phyloP scores from a whole-genome alignment of 2,888 invertebrate species.

The Aleiodes alternator region DNA sequence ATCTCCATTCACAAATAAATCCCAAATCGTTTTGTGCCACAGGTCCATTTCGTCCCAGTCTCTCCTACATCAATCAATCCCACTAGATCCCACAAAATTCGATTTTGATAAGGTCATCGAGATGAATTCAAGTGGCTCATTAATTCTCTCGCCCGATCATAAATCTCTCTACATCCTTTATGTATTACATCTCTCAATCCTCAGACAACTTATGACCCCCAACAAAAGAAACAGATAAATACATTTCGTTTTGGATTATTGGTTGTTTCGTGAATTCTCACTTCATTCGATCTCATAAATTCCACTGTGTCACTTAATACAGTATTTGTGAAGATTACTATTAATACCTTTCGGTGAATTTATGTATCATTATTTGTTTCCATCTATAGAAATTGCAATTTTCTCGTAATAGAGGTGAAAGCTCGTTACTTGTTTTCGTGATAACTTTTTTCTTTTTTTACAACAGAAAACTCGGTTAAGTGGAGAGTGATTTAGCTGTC shows the following conservation, averaged over 20 bases:
- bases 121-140: conserved; percentile 44
- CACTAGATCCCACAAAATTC: conserved; percentile 9
- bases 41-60: too few species aligned
- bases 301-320: too few species aligned
- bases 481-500: conserved; percentile 71
- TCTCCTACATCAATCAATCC: conserved; percentile 5
- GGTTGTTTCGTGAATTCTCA: neutral
- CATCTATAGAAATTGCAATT: conserved; percentile 62
- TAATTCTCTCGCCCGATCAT: conserved; percentile 42
- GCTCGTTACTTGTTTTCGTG: conserved; percentile 57
- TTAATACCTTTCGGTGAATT: conserved; percentile 63
- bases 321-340: conserved; percentile 31
- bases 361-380: conserved; percentile 63
- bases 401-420: conserved; percentile 73
- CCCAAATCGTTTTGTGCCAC: too few species aligned
- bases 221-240: conserved; percentile 7
- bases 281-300: conserved; percentile 9
- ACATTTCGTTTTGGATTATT: neutral
- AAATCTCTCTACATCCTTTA: conserved; percentile 24
- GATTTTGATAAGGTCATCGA: conserved; percentile 41
- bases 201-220: conserved; percentile 7
- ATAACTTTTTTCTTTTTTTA: conserved; percentile 26
- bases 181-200: conserved; percentile 8
- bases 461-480: conserved; percentile 56
- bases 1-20: too few species aligned